These are phyloP conservation scores for Rhamnusium bicolor DNA, from an alignment of 2,888 invertebrate species.

Conservation along the genomic window DNA sequence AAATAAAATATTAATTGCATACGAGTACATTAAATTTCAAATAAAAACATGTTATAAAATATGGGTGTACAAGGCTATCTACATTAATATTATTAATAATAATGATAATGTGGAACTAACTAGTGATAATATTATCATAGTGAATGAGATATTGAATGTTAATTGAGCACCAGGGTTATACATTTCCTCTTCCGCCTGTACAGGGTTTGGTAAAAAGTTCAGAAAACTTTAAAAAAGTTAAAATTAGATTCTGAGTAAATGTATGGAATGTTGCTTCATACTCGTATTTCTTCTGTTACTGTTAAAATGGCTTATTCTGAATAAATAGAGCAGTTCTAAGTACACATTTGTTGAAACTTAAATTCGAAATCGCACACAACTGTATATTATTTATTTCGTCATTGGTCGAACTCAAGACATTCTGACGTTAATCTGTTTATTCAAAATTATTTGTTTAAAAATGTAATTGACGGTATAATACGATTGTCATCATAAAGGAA, in stretches of 20 bases:
- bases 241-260: too few relatives aligned
- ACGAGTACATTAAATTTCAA: not conserved
- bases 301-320: too few relatives aligned
- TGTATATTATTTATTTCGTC: too few relatives aligned
- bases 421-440: not conserved
- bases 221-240: too few relatives aligned
- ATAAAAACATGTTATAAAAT: not conserved
- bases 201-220: too few relatives aligned
- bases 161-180: not conserved
- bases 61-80: constrained; percentile 5
- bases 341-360: too few relatives aligned
- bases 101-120: constrained; percentile 7
- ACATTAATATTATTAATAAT: not conserved
- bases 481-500: not conserved
- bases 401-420: too few relatives aligned
- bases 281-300: too few relatives aligned
- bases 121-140: not conserved
- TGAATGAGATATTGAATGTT: not conserved
- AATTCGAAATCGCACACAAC: too few relatives aligned
- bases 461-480: not conserved
- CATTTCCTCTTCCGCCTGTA: not conserved
- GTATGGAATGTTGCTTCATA: too few relatives aligned
- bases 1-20: too few relatives aligned
- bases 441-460: not conserved
- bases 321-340: too few relatives aligned